Conservation (phyloP, 2,888 invertebrate species). For the Prosopocoilus inquinatus region DNA sequence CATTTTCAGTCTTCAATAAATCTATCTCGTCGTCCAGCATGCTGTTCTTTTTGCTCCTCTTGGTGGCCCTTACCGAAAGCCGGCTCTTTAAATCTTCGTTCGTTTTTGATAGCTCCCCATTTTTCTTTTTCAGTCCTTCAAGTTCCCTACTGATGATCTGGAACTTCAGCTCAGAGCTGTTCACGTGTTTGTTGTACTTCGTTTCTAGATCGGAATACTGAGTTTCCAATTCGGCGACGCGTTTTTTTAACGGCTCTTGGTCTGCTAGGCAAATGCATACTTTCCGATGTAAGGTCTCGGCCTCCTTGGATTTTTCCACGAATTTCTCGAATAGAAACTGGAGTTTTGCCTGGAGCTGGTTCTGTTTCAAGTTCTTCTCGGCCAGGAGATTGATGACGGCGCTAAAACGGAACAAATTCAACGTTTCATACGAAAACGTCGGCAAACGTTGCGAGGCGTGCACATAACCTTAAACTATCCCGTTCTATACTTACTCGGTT, state of each 20-base stretch:
- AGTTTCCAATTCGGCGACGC: not conserved
- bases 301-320: constrained; percentile 12
- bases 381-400: constrained; percentile 10
- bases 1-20: not conserved
- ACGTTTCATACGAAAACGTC: not conserved
- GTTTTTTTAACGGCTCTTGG: constrained; percentile 8
- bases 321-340: constrained; percentile 10
- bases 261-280: constrained; percentile 9
- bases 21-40: too few relatives aligned
- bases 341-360: constrained; percentile 9
- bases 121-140: constrained; percentile 1
- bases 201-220: constrained; percentile 4
- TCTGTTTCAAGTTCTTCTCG: constrained; percentile 13
- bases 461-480: not conserved
- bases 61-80: too few relatives aligned
- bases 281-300: constrained; percentile 5
- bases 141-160: constrained; percentile 11
- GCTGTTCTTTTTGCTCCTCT: too few relatives aligned
- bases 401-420: constrained; percentile 4
- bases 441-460: not conserved
- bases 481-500: constrained; percentile 17
- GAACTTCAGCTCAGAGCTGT: constrained; percentile 12
- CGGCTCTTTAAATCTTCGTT: not conserved
- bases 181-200: constrained; percentile 4
- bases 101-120: not conserved